Evolutionary conservation across 2,797 vertebrate species (phyloP).

Genomic region (Leptatherina wallacei): DNA sequence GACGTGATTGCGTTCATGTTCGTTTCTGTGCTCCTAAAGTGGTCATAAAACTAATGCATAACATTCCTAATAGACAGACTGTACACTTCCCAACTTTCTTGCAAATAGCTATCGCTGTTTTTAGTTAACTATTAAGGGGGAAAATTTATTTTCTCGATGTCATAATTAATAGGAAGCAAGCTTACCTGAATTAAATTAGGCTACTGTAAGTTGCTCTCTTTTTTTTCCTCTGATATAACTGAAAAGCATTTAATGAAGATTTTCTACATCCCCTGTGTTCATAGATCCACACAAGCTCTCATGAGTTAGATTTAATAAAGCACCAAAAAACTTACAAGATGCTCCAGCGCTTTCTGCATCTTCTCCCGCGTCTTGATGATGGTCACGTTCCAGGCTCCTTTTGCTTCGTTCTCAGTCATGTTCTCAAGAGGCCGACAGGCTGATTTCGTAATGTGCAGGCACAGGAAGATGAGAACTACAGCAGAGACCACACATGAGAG

Average conservation of each 20-base stretch:
- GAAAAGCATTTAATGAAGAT: background rate
- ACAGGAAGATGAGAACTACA: constrained; percentile 36
- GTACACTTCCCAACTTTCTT: background rate
- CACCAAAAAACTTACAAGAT: constrained; percentile 23
- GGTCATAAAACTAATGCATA: background rate
- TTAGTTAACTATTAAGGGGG: no score
- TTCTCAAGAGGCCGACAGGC: rapidly evolving
- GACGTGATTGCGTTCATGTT: no score
- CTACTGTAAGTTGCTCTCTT: no score
- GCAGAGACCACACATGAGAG: constrained; percentile 3
- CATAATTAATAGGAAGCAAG: no score
- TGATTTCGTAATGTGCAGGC: constrained; percentile 16
- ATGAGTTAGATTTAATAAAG: background rate
- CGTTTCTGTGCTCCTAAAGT: background rate
- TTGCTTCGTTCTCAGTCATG: rapidly evolving
- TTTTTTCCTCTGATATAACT: background rate
- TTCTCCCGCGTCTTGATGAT: rapidly evolving
- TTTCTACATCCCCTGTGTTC: no score
- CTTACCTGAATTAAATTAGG: no score
- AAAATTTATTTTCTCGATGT: no score
- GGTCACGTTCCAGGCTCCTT: rapidly evolving
- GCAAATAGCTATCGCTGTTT: no score
- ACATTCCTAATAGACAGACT: background rate
- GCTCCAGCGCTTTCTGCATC: rapidly evolving
- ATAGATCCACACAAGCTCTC: background rate